Evolutionary conservation across 2,888 invertebrate genomes (phyloP), one percentile per base, ranked within the genome.

Genomic region (Conistra vaccinii): DNA sequence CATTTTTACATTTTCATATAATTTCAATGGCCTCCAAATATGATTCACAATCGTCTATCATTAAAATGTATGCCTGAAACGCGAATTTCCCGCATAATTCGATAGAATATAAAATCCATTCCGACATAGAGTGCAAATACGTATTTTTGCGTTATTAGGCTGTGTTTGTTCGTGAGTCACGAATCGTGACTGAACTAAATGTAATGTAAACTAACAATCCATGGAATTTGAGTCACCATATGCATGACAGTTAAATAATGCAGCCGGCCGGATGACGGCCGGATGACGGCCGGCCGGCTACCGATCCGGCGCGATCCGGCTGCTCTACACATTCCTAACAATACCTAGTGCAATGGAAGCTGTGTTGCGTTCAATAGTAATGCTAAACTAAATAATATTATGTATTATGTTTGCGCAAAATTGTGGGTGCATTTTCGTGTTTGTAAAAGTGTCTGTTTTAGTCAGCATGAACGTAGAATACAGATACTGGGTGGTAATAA

Each of bases 191-290:
- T 78, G 77, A 35, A 57, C 83, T 81, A 86, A 85, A 87, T 87
- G 83, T 80, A 72, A 73, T 78, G 78, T 83, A 81, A 86, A 84
- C 86, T 80, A 81, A 75, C 76, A 79, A 71, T 73, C 61, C 63
- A 69, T 72, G 75, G 73, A 73, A 75, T 85, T 68, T 69, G 61
- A 66, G 53, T 51, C 76, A 75, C 68, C 72, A 53, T 81, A 67
- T 81, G 76, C 77, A 70, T 78, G 76, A 69, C 77, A 82, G 73
- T 75, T 78, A 78, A 87, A 87, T 87, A 81, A 86, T 87, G 82
- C 79, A 87, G 61, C 42, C 51, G 60, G 51, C 67, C 73, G 79
- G 76, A 81, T 81, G 81, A 76, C 67, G 61, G 3, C 65, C 45
- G 45, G 63, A 45, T 32, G 65, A 4, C 65, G 32, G 48, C 32